These are phyloP conservation scores for Augochlora pura DNA, from an alignment of 1,140 invertebrate species.

Conservation along the genomic window DNA sequence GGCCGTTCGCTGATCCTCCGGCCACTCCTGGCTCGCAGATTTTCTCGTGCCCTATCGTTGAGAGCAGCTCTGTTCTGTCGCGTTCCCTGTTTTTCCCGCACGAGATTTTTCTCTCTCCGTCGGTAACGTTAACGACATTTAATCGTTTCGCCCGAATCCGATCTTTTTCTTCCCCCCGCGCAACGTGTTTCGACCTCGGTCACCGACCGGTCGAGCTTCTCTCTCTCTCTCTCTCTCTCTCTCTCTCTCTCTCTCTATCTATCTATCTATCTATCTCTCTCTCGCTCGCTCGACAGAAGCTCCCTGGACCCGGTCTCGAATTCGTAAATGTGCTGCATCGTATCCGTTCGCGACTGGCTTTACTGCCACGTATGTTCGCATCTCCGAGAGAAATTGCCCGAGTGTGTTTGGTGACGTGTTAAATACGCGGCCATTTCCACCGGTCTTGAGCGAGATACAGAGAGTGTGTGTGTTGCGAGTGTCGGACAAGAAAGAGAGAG, in stretches of 20 bases:
- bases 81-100: background rate
- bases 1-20: background rate
- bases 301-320: background rate
- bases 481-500: conserved; percentile 15
- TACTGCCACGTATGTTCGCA: conserved; percentile 42
- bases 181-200: background rate
- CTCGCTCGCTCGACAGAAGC: background rate
- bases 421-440: conserved; percentile 67
- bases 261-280: background rate
- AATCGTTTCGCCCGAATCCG: background rate
- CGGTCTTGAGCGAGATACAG: conserved; percentile 34
- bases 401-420: conserved; percentile 74
- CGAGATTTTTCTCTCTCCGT: background rate
- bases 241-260: background rate
- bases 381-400: conserved; percentile 47
- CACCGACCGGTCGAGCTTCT: background rate
- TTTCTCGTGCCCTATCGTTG: background rate
- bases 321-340: conserved; percentile 38
- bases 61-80: background rate
- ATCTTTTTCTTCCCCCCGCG: background rate
- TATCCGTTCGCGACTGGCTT: conserved; percentile 4
- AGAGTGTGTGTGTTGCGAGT: conserved; percentile 22
- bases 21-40: background rate
- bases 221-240: background rate
- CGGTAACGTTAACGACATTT: no score